These are phyloP conservation scores for Malachius bipustulatus DNA, from an alignment of 2,888 invertebrate species.

Conservation along the genomic window DNA sequence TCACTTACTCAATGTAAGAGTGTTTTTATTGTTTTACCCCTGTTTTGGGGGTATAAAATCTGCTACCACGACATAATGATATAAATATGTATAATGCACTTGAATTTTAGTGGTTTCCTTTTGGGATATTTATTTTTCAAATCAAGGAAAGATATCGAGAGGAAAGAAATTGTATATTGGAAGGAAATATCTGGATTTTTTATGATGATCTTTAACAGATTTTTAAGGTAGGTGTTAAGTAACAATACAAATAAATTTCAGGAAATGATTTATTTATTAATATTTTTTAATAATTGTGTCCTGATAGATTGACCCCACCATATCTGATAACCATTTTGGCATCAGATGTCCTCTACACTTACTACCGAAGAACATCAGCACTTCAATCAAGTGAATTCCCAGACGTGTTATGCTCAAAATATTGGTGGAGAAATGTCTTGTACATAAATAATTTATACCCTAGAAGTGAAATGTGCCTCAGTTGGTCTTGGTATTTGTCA, in stretches of 20 bases:
- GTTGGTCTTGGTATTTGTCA: conserved; percentile 42
- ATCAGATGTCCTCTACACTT: conserved; percentile 33
- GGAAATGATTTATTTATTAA: no score
- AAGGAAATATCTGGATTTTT: conserved; percentile 21
- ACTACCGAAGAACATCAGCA: conserved; percentile 32
- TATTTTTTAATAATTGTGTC: neutral
- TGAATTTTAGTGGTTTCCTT: conserved; percentile 27
- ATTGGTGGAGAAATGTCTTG: conserved; percentile 43
- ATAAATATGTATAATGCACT: no score
- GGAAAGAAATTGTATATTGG: conserved; percentile 16
- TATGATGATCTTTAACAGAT: conserved; percentile 31
- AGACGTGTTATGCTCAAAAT: conserved; percentile 36
- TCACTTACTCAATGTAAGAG: no score
- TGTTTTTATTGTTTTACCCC: no score
- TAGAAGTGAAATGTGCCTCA: conserved; percentile 38
- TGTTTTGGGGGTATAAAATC: no score
- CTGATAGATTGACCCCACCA: conserved; percentile 37
- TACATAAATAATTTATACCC: conserved; percentile 40
- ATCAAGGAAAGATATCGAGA: conserved; percentile 17
- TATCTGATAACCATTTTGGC: conserved; percentile 36
- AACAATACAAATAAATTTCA: no score
- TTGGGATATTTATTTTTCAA: conserved; percentile 28
- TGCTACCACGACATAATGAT: no score
- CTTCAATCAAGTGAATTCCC: conserved; percentile 33
- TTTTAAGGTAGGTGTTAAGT: conserved; percentile 32